phyloP scores from a whole-genome alignment of 1,140 invertebrate species.

The Aleiodes sp. region DNA sequence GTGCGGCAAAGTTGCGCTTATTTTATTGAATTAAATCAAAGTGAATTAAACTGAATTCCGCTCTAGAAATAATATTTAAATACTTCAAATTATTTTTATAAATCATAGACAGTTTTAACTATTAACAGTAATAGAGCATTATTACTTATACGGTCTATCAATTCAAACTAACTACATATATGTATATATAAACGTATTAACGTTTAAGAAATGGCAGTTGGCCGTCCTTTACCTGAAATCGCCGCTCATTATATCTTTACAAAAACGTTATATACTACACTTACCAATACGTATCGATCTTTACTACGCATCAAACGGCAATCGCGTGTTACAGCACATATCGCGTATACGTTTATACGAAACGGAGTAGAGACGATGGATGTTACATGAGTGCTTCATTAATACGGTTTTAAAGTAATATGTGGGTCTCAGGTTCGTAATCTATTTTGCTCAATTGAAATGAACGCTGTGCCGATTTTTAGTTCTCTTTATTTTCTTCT shows the following conservation, averaged over 20 bases:
- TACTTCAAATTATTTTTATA: no score
- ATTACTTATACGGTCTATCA: no score
- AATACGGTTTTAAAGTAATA: background rate
- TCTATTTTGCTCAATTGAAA: background rate
- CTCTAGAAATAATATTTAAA: no score
- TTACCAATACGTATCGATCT: background rate
- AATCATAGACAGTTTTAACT: background rate
- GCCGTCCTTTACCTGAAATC: background rate
- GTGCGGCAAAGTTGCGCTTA: no score
- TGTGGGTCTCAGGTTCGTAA: background rate
- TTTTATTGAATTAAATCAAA: no score
- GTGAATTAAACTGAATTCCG: no score
- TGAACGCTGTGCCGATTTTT: background rate
- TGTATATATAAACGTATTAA: background rate
- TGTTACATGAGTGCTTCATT: background rate
- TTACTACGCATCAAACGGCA: background rate
- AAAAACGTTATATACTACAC: background rate
- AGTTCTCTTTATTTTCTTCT: no score
- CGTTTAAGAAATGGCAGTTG: background rate
- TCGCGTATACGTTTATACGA: background rate
- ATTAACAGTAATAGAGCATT: background rate
- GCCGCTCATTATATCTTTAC: background rate
- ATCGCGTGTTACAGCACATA: background rate
- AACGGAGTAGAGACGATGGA: background rate
- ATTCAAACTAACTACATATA: background rate